These are phyloP conservation scores for Tyto alba DNA, from an alignment of 2,113 vertebrate species.

Conservation along the genomic window DNA sequence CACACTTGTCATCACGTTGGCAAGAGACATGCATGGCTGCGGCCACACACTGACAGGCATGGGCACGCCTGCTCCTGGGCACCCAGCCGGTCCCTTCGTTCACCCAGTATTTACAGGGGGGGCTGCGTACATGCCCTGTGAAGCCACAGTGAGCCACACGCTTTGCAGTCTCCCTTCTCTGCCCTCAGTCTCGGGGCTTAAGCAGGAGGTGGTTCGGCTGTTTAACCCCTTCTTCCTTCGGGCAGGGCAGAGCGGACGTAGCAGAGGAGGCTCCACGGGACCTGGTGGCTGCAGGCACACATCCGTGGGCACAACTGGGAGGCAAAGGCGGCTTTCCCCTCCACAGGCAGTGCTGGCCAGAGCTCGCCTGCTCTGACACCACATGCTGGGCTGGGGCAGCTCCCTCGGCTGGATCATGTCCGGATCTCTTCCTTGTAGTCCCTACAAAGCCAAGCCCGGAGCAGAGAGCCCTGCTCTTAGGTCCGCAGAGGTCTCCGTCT, in stretches of 20 bases:
- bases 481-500: background rate
- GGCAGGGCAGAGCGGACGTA: background rate
- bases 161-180: background rate
- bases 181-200: rapidly evolving
- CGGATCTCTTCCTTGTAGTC: background rate
- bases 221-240: constrained; percentile 6
- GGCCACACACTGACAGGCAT: background rate
- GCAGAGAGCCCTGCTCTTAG: background rate
- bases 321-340: background rate
- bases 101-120: rapidly evolving
- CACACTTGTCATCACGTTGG: rapidly evolving
- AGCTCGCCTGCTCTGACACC: background rate
- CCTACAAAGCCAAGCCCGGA: background rate
- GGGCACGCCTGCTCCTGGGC: background rate
- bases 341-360: background rate
- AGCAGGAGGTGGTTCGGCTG: background rate
- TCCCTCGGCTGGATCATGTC: background rate
- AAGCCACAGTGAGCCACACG: rapidly evolving
- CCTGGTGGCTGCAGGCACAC: rapidly evolving
- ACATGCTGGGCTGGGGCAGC: background rate
- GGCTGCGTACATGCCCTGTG: rapidly evolving
- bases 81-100: rapidly evolving
- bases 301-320: rapidly evolving
- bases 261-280: background rate
- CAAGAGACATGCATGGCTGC: rapidly evolving